A percentile compares a stretch with the other conserved stretches of the same genome.
Conservation (phyloP, 2,113 vertebrate species). For the Pelecanoides urinatrix region DNA sequence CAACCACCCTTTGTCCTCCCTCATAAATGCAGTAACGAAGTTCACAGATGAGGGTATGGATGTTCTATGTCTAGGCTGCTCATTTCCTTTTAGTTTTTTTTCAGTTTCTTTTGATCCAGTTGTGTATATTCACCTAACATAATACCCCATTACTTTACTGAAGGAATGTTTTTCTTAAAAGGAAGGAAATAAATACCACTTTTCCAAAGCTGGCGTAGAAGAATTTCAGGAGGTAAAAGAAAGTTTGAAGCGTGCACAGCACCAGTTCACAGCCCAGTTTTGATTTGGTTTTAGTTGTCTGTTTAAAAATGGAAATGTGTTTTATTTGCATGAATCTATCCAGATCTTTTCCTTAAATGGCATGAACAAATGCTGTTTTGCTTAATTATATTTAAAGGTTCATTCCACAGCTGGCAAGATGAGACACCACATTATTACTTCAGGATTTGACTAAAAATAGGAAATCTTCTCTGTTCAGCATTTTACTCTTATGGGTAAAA, state of each 20-base stretch:
- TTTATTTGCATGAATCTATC: background rate
- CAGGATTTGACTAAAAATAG: background rate
- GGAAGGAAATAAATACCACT: background rate
- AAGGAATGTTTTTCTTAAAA: background rate
- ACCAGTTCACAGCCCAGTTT: background rate
- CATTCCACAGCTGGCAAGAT: background rate
- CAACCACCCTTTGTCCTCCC: background rate
- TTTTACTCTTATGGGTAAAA: background rate
- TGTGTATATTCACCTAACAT: background rate
- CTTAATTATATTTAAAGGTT: background rate
- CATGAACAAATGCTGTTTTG: background rate
- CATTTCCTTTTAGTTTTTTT: background rate
- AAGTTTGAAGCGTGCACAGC: background rate
- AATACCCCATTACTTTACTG: background rate
- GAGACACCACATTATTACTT: background rate
- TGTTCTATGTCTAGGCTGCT: background rate
- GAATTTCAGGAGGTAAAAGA: background rate
- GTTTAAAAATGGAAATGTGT: background rate
- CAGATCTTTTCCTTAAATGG: background rate
- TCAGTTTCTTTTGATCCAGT: background rate
- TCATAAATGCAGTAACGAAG: background rate
- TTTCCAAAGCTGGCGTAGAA: background rate
- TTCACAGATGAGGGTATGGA: background rate
- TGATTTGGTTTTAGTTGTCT: background rate
- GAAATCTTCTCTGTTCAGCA: background rate